phyloP scores from a whole-genome alignment of 2,113 vertebrate species.

The Vanacampus margaritifer region DNA sequence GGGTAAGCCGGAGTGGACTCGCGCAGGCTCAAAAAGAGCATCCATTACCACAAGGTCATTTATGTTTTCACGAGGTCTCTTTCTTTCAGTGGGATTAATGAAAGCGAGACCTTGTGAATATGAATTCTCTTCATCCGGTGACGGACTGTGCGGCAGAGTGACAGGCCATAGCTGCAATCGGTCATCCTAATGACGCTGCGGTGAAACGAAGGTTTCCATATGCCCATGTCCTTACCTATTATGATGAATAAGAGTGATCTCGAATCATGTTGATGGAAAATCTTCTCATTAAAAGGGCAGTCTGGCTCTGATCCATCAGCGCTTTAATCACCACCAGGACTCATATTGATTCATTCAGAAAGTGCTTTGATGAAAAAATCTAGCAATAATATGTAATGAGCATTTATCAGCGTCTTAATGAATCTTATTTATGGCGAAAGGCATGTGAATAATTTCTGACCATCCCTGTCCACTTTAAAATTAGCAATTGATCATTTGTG shows the following conservation, averaged over 20 bases:
- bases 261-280: constrained; percentile 70
- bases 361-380: constrained; percentile 66
- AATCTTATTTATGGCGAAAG: constrained; percentile 69
- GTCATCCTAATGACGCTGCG: constrained; percentile 61
- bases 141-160: constrained; percentile 51
- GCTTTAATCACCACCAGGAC: constrained; percentile 65
- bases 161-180: constrained; percentile 52
- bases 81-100: constrained; percentile 60
- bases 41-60: constrained; percentile 60
- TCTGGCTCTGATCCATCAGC: constrained; percentile 69
- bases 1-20: constrained; percentile 10
- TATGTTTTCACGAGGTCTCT: constrained; percentile 57
- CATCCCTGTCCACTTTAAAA: constrained; percentile 42
- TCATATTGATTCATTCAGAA: constrained; percentile 73
- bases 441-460: constrained; percentile 51
- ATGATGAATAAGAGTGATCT: constrained; percentile 67
- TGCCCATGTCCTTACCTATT: constrained; percentile 63
- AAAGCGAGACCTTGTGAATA: constrained; percentile 55
- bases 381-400: constrained; percentile 60
- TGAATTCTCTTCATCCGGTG: constrained; percentile 54
- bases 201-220: constrained; percentile 58
- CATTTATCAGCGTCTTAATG: constrained; percentile 66
- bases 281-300: constrained; percentile 65
- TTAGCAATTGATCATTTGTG: constrained; percentile 35
- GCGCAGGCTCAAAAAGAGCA: constrained; percentile 25